Evolutionary conservation across 2,797 vertebrate species (phyloP), one percentile per base, ranked within the genome.

Genomic region (Spizella passerina): DNA sequence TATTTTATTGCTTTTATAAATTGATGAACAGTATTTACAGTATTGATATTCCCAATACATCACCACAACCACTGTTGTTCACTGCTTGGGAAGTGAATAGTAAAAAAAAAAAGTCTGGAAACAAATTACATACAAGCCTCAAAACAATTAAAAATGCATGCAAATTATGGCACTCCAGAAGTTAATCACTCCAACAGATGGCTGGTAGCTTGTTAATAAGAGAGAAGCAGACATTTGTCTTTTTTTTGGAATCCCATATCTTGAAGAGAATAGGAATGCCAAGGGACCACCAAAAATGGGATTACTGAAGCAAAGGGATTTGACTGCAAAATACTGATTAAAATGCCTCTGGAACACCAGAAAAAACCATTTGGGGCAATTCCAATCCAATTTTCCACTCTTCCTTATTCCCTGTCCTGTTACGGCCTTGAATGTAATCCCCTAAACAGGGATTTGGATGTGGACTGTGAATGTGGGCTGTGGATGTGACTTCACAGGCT

Each of bases 1-100:
- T 56, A 71, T 52, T 91, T 92, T 86, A 86, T 91, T 96, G 66
- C 20, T 91, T 93, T 95, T 82, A 69, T 89, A 95, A 93, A 96
- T 47, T 56, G 64, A 95, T 88, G 79, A 96, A 91, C n/a, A 64
- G n/a, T 84, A 68, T 90, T 76, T 91, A 82, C 18, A 78, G 50
- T 65, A 95, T 36, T 88, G 69, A 70, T 86, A 97, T 79, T 97
- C 80, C 72, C 69, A 57, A 77, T 82, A 83, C 49, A 50, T 32
- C 34, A 63, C 13, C 86, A 92, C 21, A 7, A 44, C 43, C 76
- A 84, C 76, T 84, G 46, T 68, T 17, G 19, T 53, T 79, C 56
- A 55, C 53, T 85, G n/a, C 22, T 85, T 90, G 64, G 30, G 59
- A 24, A 91, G 24, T 21, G 44, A 94, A 97, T 70, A 81, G 59